Percentiles rank a stretch among this genome's conserved stretches.
Evolutionary conservation across 1,140 invertebrate genomes (phyloP).

Genomic region (Chironomus tepperi): DNA sequence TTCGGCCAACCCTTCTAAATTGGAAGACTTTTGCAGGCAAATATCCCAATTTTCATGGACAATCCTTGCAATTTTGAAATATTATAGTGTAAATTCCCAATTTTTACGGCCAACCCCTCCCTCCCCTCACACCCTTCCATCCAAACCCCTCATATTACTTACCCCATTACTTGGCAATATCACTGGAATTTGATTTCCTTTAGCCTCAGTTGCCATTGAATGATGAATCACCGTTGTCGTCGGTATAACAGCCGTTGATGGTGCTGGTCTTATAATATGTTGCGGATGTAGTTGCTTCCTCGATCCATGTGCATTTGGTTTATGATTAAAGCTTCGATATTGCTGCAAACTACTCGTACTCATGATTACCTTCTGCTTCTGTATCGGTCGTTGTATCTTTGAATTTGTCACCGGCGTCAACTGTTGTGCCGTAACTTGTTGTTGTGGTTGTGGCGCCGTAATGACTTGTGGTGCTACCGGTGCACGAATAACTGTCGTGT

Average conservation of each 20-base stretch:
- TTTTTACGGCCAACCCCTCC: too few species aligned
- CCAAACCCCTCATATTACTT: too few species aligned
- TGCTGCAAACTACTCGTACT: slow-evolving; percentile 10
- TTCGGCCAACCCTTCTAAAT: too few species aligned
- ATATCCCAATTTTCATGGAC: too few species aligned
- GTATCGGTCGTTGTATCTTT: background rate
- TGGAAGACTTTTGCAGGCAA: too few species aligned
- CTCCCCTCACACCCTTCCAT: too few species aligned
- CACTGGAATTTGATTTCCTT: slow-evolving; percentile 19
- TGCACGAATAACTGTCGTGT: slow-evolving; percentile 16
- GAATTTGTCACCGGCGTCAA: background rate
- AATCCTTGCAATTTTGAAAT: too few species aligned
- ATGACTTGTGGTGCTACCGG: slow-evolving; percentile 19
- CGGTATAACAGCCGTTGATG: slow-evolving; percentile 30
- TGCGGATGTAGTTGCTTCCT: slow-evolving; percentile 13
- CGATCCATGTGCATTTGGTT: background rate
- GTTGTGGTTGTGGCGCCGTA: slow-evolving; percentile 26
- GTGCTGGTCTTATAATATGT: slow-evolving; percentile 26
- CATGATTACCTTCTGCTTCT: slow-evolving; percentile 5
- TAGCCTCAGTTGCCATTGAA: background rate
- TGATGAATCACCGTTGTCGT: slow-evolving; percentile 29
- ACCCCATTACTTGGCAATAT: slow-evolving; percentile 28
- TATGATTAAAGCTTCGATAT: slow-evolving; percentile 12
- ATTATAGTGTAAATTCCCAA: too few species aligned
- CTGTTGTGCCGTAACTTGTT: slow-evolving; percentile 28